Base-by-base conservation (phyloP, 2,888 invertebrate genomes). In the Heliothis peltigera region DNA sequence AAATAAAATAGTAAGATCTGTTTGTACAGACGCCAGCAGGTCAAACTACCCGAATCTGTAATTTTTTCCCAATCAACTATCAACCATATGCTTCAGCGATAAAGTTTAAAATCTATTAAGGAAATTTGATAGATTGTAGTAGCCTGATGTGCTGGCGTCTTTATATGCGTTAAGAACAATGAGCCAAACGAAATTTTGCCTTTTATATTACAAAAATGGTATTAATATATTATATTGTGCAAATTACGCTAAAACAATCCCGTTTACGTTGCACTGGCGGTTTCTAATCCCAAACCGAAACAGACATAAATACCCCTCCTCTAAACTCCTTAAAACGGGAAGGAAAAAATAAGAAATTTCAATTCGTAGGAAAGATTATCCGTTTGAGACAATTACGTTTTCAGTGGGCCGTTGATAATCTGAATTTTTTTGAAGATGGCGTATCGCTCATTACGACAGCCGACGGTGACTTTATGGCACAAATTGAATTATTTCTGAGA, bases 401-500 rank as follows among this genome's bases (percentile, higher is more conserved):
- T 69, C 78, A 76, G 70, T 75, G 74, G 72, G 62, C 65, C 76
- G 70, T 65, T 70, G 73, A 66, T 75, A 79, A 80, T 80, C 70
- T 60, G 35, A 62, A 67, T 73, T 66, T 76, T 78, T 72, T 42
- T 60, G 46, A 43, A 64, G 70, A 71, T 54, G 64, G 44, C 21
- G 64, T 64, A 65, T 70, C 68, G 70, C 66, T 77, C 79, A 77
- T 81, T 77, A 79, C 64, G 55, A 56, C 57, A 66, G 70, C 69
- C 71, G 70, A 32, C 60, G 65, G 78, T 75, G 75, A 70, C 75
- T 77, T 81, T 75, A 49, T 66, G 68, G 61, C 57, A 61, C 64
- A 73, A 75, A 81, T 76, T 70, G 69, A 82, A 82, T 82, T 75
- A 82, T 82, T 73, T 81, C 53, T 49, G 56, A 55, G 74, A 75